Evolutionary conservation across 2,797 vertebrate genomes (phyloP).

Genomic region (Coccyzus lansbergi): DNA sequence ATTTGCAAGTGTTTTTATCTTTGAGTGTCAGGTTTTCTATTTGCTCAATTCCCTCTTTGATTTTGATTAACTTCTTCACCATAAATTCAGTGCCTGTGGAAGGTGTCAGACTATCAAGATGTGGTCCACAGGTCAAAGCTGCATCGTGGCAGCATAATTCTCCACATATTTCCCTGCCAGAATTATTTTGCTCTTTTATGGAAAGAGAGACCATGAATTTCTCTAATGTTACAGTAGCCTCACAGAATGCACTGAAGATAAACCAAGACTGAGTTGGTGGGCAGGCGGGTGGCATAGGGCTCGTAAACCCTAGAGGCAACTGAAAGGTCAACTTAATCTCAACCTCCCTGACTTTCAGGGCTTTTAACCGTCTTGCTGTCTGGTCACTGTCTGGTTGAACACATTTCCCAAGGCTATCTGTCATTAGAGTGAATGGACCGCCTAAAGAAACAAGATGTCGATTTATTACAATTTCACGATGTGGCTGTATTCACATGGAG

Average conservation of each 20-base stretch:
- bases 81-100: background rate
- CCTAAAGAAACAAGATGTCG: background rate
- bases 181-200: constrained; percentile 1
- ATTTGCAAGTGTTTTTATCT: background rate
- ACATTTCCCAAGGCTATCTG: background rate
- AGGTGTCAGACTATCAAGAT: background rate
- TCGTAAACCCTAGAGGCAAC: background rate
- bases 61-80: background rate
- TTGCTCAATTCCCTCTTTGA: background rate
- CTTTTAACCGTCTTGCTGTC: background rate
- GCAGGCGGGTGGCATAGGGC: accelerated
- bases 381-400: constrained; percentile 13
- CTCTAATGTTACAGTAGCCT: background rate
- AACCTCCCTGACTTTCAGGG: background rate
- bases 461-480: background rate
- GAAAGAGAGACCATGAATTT: background rate
- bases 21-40: background rate
- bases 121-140: background rate
- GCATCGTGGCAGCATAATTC: background rate
- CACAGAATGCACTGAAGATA: background rate
- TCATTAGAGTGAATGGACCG: background rate
- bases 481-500: background rate
- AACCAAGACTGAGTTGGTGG: background rate
- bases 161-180: background rate
- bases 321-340: background rate